Evolutionary conservation across 2,113 vertebrate species (phyloP).

Genomic region (Zosterops pallidus): DNA sequence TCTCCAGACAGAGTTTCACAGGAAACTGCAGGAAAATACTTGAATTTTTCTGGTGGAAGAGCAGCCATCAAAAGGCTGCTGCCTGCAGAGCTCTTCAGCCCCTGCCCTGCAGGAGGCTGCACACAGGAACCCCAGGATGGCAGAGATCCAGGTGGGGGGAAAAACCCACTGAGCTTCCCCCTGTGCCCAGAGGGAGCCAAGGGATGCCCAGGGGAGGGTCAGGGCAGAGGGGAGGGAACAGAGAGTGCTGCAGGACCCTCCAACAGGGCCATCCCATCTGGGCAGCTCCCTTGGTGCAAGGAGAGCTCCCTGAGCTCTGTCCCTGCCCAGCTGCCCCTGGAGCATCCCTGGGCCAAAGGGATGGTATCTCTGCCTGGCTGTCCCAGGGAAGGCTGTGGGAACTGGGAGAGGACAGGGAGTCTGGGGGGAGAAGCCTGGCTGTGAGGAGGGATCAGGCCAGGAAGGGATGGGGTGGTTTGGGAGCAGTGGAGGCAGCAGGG

Average conservation of each 20-base stretch:
- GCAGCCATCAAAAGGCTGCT: neutral
- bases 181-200: neutral
- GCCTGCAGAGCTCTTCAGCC: neutral
- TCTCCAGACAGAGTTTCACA: neutral
- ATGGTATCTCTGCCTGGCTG: neutral
- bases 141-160: neutral
- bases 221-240: neutral
- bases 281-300: neutral
- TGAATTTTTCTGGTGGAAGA: neutral
- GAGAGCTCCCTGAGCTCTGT: neutral
- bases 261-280: fast-evolving
- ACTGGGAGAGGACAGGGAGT: neutral
- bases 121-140: neutral
- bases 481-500: neutral
- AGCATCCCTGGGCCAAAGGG: neutral
- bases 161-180: neutral
- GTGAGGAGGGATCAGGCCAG: neutral
- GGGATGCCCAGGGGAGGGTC: neutral
- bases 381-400: neutral
- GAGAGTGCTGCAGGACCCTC: neutral
- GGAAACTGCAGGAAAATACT: neutral
- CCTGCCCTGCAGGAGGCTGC: neutral
- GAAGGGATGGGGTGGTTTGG: neutral
- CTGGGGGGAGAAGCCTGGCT: neutral
- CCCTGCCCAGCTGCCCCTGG: neutral